phyloP scores from a whole-genome alignment of 2,888 invertebrate genomes.

The Drymonia ruficornis region DNA sequence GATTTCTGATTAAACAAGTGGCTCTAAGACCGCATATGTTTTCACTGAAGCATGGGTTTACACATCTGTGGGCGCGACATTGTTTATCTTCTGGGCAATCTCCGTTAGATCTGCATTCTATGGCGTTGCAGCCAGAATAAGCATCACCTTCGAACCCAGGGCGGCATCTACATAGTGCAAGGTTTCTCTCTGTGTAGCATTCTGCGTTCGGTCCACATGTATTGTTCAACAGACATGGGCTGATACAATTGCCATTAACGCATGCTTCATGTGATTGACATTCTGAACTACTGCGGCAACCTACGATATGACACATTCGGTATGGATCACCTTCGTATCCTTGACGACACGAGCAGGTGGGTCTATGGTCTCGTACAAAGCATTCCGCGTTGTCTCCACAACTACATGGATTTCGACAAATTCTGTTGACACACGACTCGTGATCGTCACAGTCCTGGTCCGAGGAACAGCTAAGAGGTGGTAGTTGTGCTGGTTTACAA shows the following conservation, averaged over 20 bases:
- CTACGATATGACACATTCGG: slow-evolving; percentile 90
- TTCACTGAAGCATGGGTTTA: slow-evolving; percentile 92
- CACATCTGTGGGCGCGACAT: slow-evolving; percentile 94
- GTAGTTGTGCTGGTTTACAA: slow-evolving; percentile 89
- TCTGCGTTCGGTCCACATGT: slow-evolving; percentile 93
- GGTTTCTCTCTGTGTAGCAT: slow-evolving; percentile 90
- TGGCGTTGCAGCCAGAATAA: slow-evolving; percentile 88
- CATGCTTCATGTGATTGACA: slow-evolving; percentile 94
- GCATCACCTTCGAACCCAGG: slow-evolving; percentile 93
- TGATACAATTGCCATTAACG: slow-evolving; percentile 93
- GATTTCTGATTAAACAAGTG: slow-evolving; percentile 92
- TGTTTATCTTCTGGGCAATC: slow-evolving; percentile 94
- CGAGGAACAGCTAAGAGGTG: slow-evolving; percentile 90
- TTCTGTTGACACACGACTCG: slow-evolving; percentile 93
- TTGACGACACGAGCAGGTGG: slow-evolving; percentile 93
- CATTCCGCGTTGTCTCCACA: slow-evolving; percentile 95
- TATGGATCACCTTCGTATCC: slow-evolving; percentile 96
- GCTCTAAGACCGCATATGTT: slow-evolving; percentile 91
- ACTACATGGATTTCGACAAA: slow-evolving; percentile 94
- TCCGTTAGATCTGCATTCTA: slow-evolving; percentile 94
- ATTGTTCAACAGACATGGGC: slow-evolving; percentile 92
- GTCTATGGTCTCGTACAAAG: slow-evolving; percentile 92
- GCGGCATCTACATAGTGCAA: slow-evolving; percentile 91
- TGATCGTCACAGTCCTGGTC: slow-evolving; percentile 91
- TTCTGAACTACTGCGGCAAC: slow-evolving; percentile 93